phyloP scores from a whole-genome alignment of 2,113 vertebrate genomes.

The Neolamprologus variostigma region DNA sequence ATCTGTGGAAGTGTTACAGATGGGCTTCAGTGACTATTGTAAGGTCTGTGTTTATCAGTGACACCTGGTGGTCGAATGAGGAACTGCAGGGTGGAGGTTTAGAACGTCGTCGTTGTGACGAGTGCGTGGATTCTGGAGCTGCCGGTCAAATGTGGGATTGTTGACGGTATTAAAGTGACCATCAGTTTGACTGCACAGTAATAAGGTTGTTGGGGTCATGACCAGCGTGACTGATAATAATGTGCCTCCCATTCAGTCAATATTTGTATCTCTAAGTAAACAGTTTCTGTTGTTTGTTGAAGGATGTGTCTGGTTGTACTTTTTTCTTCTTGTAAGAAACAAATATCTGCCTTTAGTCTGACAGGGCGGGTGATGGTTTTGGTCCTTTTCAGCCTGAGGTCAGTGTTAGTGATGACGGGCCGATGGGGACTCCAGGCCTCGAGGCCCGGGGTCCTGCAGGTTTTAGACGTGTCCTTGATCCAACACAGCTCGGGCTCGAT shows the following conservation, averaged over 20 bases:
- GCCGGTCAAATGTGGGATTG: background rate
- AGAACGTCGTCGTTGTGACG: too few relatives aligned
- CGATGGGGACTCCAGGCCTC: background rate
- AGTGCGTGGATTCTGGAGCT: background rate
- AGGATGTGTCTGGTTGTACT: background rate
- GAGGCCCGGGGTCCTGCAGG: background rate
- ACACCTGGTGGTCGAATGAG: too few relatives aligned
- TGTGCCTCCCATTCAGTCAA: background rate
- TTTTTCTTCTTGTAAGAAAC: background rate
- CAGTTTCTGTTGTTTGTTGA: background rate
- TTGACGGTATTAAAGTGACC: accelerated
- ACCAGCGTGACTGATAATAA: background rate
- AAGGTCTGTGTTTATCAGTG: background rate
- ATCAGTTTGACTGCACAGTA: background rate
- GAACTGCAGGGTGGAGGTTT: accelerated
- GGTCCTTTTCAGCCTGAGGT: background rate
- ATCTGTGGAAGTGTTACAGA: background rate
- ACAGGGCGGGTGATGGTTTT: background rate
- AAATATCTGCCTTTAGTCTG: background rate
- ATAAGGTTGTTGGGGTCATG: accelerated
- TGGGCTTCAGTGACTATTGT: background rate
- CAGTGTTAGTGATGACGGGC: accelerated
- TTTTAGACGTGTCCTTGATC: background rate
- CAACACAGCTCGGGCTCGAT: background rate
- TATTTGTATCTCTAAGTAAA: background rate